phyloP scores from a whole-genome alignment of 2,113 vertebrate genomes.

The Forbesichthys agassizii region DNA sequence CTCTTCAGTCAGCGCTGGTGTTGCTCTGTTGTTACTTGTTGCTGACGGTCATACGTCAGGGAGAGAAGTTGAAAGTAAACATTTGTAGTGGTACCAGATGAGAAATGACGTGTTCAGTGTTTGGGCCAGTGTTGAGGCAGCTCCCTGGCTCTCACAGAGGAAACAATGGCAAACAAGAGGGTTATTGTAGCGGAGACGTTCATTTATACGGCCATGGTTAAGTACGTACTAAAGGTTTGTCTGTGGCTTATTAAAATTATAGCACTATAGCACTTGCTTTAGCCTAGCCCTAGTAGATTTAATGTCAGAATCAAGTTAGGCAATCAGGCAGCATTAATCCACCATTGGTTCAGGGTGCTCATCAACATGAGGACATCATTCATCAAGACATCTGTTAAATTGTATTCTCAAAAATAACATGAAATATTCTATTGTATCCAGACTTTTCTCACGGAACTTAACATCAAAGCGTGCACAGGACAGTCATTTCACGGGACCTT shows the following conservation, averaged over 20 bases:
- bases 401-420: too few species aligned
- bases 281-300: too few species aligned
- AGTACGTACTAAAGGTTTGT: not conserved
- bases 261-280: not conserved
- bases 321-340: too few species aligned
- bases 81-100: conserved; percentile 46
- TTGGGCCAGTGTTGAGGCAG: conserved; percentile 33
- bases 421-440: too few species aligned
- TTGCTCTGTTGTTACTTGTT: conserved; percentile 8
- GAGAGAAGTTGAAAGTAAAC: conserved; percentile 35
- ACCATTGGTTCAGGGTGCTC: too few species aligned
- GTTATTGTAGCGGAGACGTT: conserved; percentile 29
- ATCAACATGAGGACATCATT: too few species aligned
- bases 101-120: conserved; percentile 37
- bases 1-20: not conserved
- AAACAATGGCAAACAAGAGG: conserved; percentile 43
- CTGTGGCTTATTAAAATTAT: not conserved
- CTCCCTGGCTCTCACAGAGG: conserved; percentile 21
- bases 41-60: conserved; percentile 19
- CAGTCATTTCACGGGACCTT: too few species aligned
- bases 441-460: too few species aligned
- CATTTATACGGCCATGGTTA: not conserved
- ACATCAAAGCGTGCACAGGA: too few species aligned
- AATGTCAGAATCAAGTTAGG: too few species aligned
- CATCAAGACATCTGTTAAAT: too few species aligned